Conservation (phyloP, 2,113 vertebrate species). For the Camelus bactrianus region DNA sequence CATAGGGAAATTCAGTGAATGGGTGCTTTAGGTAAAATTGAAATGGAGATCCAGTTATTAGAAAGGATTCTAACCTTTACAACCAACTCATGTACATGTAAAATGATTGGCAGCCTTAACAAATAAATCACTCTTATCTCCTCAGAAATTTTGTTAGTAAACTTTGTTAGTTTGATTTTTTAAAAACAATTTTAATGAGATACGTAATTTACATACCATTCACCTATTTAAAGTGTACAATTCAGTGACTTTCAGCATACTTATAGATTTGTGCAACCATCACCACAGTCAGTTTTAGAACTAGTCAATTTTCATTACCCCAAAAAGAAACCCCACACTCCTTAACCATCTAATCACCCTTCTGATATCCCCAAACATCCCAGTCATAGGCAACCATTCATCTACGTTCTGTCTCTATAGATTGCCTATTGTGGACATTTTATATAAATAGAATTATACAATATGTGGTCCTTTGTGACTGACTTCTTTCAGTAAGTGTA, state of each 20-base stretch:
- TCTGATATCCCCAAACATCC: not conserved
- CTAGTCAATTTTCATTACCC: not conserved
- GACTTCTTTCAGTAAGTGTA: not conserved
- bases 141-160: constrained; percentile 30
- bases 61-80: not conserved
- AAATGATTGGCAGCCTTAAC: not conserved
- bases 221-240: not conserved
- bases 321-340: not conserved
- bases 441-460: not conserved
- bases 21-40: constrained; percentile 22
- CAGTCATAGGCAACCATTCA: not conserved
- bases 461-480: not conserved
- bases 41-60: not conserved
- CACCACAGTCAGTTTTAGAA: constrained; percentile 35
- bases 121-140: constrained; percentile 14
- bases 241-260: not conserved
- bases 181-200: constrained; percentile 18
- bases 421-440: not conserved
- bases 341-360: not conserved
- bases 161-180: not conserved
- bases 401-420: not conserved
- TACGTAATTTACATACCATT: not conserved
- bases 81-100: not conserved
- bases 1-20: not conserved
- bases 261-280: not conserved